Evolutionary conservation across 2,113 vertebrate species (phyloP), one percentile per base, ranked within the genome.

Genomic region (Cryptoleucopteryx plumbea): DNA sequence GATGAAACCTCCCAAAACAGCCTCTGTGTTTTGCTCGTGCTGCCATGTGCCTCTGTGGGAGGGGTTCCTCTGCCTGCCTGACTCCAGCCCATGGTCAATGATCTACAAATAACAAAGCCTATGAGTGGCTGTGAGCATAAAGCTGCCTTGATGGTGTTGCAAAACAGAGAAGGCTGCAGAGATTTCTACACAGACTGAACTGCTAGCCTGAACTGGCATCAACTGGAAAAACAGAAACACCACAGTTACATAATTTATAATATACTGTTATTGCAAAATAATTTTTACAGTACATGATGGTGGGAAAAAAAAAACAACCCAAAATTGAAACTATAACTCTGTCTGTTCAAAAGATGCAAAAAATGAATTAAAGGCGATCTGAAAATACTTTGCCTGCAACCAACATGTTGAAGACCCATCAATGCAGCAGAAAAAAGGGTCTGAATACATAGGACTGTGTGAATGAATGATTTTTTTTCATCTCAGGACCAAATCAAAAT

Each of bases 11-110:
- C 90, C 75, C 61, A 0, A 4, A 34, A 7, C 0, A 5, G 2
- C 7, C 31, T 7, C 36, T 16, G 22, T 2, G 0, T 9, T 31
- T 19, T 8, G 26, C 59, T 25, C 13, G 1, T 1, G 27, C 18
- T 77, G 79, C 74, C 45, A 0, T 5, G 2, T 7, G n/a, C n/a
- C 27, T 7, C 56, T 3, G 27, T 1, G 47, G 47, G 29, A 43
- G 20, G 32, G 14, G 25, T 10, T 48, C 34, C 82, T 31, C 53
- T 27, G 27, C 6, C 53, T 1, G 56, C 38, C 48, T 7, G 2
- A 0, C 40, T 18, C 62, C 77, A 13, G 53, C 61, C 70, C 56
- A 0, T 0, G 45, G 75, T 66, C 66, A 63, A 26, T 5, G 58
- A 72, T 16, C 52, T 9, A 5, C 42, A 11, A 34, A 8, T 2